Base-by-base conservation (phyloP, 2,888 invertebrate species). In the Biston stratarius region DNA sequence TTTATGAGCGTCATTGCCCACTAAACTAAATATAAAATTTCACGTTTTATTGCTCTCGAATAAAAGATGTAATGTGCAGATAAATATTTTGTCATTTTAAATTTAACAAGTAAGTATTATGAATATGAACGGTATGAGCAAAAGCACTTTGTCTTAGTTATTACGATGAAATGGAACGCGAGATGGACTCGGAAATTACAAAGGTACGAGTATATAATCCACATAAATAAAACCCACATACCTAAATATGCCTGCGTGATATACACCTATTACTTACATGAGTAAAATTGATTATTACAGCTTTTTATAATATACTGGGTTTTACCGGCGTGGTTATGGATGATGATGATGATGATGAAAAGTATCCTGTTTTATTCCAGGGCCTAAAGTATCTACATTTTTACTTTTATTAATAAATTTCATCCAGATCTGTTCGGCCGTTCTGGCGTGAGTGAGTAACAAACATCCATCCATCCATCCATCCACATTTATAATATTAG, bases 11-110 rank as follows among this genome's bases (percentile, higher is more conserved):
- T 14, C 59, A 67, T 53, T 63, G 55, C 55, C 58, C 44, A 59
- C 59, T 56, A 59, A 59, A 67, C 55, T 60, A 62, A 63, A 67
- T 63, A 48, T 61, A 62, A 52, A 58, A 62, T 51, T 67, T 61
- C 47, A 59, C 67, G 62, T 58, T 60, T 63, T 63, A 67, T 63
- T 62, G 53, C 58, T 24, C 49, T 12, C 38, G 49, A 63, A 59
- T 63, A 67, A 66, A 56, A 47, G 47, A 66, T 61, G 34, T 49
- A 47, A 56, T 44, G 51, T 61, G 47, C 52, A 48, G 15, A 60
- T 60, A 55, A 60, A 65, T 33, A 14, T 64, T 49, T 53, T 52
- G 59, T 48, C 48, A 61, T 49, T 51, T 61, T 5, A 65, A 55
- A 49, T 51, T 49, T 65, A 42, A 34, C 12, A 1, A 55, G 55